Conservation (phyloP, 2,113 vertebrate species). For the Craseonycteris thonglongyai region DNA sequence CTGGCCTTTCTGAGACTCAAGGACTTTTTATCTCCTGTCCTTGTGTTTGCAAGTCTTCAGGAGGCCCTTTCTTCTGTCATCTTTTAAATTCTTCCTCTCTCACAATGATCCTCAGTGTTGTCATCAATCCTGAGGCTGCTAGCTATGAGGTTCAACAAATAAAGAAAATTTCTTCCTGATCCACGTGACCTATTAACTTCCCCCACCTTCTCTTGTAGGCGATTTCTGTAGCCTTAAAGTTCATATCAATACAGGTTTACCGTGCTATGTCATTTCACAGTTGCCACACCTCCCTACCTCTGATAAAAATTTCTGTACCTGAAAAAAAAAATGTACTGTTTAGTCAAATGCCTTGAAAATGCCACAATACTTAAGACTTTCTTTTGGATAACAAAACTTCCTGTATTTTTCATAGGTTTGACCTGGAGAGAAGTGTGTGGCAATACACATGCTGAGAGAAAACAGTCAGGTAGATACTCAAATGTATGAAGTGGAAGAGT, state of each 20-base stretch:
- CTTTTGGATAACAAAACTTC: neutral
- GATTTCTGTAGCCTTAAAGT: neutral
- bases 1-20: too few relatives aligned
- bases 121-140: neutral
- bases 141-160: neutral
- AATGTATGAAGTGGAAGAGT: neutral
- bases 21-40: too few relatives aligned
- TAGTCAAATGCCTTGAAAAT: neutral
- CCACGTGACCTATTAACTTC: neutral
- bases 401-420: neutral
- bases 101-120: neutral
- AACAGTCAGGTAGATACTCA: neutral
- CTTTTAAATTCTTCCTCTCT: too few relatives aligned
- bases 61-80: too few relatives aligned
- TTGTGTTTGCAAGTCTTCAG: too few relatives aligned
- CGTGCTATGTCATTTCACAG: neutral
- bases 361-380: neutral
- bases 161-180: neutral
- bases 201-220: neutral
- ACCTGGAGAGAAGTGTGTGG: neutral
- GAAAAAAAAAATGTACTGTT: neutral
- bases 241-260: neutral
- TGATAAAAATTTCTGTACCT: neutral
- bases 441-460: neutral
- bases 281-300: neutral